Evolutionary conservation across 2,113 vertebrate genomes (phyloP).

Genomic region (Camelus dromedarius): DNA sequence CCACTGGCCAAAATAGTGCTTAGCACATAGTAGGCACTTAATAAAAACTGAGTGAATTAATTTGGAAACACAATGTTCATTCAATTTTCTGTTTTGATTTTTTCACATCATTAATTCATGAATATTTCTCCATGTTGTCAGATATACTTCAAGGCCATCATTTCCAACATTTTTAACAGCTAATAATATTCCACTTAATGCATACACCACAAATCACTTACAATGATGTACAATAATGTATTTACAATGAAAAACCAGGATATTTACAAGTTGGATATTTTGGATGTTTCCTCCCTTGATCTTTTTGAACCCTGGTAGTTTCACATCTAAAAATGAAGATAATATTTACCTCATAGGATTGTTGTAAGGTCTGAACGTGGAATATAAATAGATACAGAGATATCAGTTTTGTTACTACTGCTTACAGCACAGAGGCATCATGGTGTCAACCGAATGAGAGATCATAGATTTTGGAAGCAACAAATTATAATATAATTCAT

Average conservation of each 20-base stretch:
- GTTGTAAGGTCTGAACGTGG: not conserved
- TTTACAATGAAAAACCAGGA: not conserved
- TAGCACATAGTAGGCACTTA: not conserved
- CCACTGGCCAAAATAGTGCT: not conserved
- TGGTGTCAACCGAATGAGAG: not conserved
- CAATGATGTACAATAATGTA: not conserved
- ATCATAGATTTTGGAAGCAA: not conserved
- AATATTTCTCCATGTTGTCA: constrained; percentile 7
- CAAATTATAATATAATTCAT: constrained; percentile 16
- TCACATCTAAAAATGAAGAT: not conserved
- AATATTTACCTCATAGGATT: not conserved
- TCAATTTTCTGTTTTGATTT: constrained; percentile 20
- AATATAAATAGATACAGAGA: not conserved
- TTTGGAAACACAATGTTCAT: not conserved
- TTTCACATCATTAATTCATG: not conserved
- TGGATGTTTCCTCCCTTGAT: not conserved
- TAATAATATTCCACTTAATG: not conserved
- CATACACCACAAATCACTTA: not conserved
- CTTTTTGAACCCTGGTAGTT: not conserved
- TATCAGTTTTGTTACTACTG: not conserved
- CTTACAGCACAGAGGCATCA: not conserved
- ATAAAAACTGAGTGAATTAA: not conserved
- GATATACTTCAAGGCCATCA: not conserved
- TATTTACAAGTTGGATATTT: constrained; percentile 4
- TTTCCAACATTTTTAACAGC: not conserved